Percentiles rank a stretch among this genome's conserved stretches.
These are phyloP conservation scores for Tiliacea citrago DNA, from an alignment of 2,888 invertebrate species.

Conservation along the genomic window DNA sequence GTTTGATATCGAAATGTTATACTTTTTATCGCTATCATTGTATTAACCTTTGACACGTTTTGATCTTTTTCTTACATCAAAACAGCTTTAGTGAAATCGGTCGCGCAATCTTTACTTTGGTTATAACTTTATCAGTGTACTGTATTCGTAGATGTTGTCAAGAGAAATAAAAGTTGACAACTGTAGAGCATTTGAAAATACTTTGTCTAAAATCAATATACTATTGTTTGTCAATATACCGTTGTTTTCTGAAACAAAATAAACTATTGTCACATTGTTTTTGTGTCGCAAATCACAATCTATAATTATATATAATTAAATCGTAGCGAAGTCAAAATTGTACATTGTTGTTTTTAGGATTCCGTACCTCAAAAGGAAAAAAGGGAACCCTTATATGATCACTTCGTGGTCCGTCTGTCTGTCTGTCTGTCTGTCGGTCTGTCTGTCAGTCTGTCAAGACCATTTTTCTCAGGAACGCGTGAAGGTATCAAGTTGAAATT, in stretches of 20 bases:
- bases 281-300: background rate
- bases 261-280: background rate
- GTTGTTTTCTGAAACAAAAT: background rate
- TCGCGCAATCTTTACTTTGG: slow-evolving; percentile 33
- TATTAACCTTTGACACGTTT: slow-evolving; percentile 37
- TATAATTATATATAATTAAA: too few relatives aligned
- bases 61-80: slow-evolving; percentile 19
- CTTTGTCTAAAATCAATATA: background rate
- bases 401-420: too few relatives aligned
- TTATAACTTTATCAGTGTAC: slow-evolving; percentile 3
- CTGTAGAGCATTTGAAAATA: background rate
- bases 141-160: background rate
- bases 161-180: background rate
- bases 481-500: too few relatives aligned
- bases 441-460: too few relatives aligned
- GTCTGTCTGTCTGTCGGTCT: too few relatives aligned
- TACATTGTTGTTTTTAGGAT: too few relatives aligned
- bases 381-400: too few relatives aligned
- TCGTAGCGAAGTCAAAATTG: too few relatives aligned
- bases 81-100: slow-evolving; percentile 20
- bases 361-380: too few relatives aligned
- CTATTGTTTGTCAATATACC: background rate
- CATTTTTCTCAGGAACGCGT: too few relatives aligned
- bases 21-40: slow-evolving; percentile 35
- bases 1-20: slow-evolving; percentile 10